Evolutionary conservation across 2,113 vertebrate genomes (phyloP).

Genomic region (Dryoscopus gambensis): DNA sequence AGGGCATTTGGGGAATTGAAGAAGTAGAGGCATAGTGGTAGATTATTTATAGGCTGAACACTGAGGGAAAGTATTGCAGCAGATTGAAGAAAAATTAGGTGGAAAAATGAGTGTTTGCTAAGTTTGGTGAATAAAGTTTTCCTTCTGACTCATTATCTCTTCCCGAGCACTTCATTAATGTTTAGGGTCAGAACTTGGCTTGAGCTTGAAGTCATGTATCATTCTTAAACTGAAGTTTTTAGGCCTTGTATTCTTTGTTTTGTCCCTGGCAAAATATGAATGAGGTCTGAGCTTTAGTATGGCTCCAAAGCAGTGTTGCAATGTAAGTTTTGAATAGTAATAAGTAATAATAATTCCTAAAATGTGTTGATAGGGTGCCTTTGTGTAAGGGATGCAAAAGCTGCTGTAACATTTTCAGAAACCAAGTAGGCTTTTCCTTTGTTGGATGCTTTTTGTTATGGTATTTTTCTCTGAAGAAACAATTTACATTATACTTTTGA

Average conservation of each 20-base stretch:
- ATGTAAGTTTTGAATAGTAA: neutral
- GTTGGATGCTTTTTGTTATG: accelerated
- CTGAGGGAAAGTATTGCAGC: neutral
- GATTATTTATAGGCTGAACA: neutral
- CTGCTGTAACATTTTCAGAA: neutral
- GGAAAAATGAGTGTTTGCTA: neutral
- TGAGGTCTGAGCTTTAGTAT: neutral
- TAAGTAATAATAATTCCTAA: neutral
- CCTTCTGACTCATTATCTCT: neutral
- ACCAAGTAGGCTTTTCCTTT: neutral
- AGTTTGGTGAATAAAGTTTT: neutral
- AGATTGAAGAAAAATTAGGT: neutral
- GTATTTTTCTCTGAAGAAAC: neutral
- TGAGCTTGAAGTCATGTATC: neutral
- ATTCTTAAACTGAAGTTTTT: neutral
- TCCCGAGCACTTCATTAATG: neutral
- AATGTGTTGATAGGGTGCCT: neutral
- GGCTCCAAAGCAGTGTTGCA: neutral
- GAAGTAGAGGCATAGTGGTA: neutral
- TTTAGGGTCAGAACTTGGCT: neutral
- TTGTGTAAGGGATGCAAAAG: neutral
- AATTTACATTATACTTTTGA: neutral
- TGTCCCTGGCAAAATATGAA: neutral
- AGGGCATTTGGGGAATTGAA: neutral
- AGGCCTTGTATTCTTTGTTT: neutral